Percentiles rank a stretch among this genome's conserved stretches.
These are phyloP conservation scores for Lineus longissimus DNA, from an alignment of 1,140 invertebrate genomes.

Conservation along the genomic window DNA sequence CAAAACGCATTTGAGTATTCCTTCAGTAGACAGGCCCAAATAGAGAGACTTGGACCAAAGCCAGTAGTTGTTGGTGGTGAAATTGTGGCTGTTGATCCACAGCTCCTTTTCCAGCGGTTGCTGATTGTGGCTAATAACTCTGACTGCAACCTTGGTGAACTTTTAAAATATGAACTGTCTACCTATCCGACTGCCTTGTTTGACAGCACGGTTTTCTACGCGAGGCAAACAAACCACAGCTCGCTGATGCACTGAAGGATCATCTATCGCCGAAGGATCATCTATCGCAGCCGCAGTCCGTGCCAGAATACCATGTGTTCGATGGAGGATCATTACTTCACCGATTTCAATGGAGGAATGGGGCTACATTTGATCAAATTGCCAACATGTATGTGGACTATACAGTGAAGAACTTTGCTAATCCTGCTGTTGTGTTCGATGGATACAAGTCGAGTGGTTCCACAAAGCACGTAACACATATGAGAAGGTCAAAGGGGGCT, in stretches of 20 bases:
- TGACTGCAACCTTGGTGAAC: background rate
- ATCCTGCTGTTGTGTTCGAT: constrained; percentile 4
- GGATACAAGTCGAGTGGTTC: background rate
- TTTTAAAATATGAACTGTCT: constrained; percentile 22
- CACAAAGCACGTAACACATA: background rate
- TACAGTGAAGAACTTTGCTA: background rate
- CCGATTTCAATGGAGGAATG: constrained; percentile 6
- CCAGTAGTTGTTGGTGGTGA: constrained; percentile 8
- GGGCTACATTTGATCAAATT: constrained; percentile 10
- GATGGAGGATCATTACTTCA: constrained; percentile 23
- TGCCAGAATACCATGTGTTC: constrained; percentile 20
- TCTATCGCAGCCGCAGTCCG: too few species aligned
- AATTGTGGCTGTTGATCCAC: constrained; percentile 15
- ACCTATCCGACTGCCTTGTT: constrained; percentile 19
- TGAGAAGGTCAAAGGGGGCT: background rate
- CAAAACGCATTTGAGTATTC: constrained; percentile 12
- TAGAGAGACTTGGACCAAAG: constrained; percentile 14
- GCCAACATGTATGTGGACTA: constrained; percentile 9
- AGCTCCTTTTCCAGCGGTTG: constrained; percentile 26
- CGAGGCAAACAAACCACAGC: constrained; percentile 15
- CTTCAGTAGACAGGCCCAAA: constrained; percentile 17
- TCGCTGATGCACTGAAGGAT: constrained; percentile 23
- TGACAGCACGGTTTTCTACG: constrained; percentile 19
- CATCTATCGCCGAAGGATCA: background rate
- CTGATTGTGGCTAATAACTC: constrained; percentile 6